phyloP scores from a whole-genome alignment of 2,113 vertebrate genomes.

The Hiodon tergisus region DNA sequence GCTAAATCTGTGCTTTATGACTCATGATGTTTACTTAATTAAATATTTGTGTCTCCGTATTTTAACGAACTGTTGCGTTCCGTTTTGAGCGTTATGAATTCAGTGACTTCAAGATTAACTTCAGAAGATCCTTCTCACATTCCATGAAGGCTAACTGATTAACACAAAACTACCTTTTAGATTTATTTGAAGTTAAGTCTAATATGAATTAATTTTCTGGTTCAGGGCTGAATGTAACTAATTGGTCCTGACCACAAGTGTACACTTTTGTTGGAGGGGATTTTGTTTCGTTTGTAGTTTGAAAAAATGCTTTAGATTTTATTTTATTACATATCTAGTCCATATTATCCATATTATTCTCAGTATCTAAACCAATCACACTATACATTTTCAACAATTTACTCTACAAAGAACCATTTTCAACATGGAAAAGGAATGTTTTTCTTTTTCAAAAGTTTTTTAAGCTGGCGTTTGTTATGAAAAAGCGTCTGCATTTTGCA shows the following conservation, averaged over 20 bases:
- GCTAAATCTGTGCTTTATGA: background rate
- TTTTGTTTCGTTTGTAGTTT: background rate
- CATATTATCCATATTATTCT: background rate
- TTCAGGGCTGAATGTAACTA: background rate
- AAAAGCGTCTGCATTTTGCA: no score
- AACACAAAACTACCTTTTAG: slow-evolving; percentile 30
- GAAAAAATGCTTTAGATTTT: background rate
- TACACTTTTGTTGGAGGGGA: background rate
- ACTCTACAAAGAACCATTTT: background rate
- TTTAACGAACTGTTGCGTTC: background rate
- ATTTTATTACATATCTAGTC: background rate
- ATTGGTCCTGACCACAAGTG: background rate
- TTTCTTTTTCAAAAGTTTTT: background rate
- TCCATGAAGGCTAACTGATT: slow-evolving; percentile 56
- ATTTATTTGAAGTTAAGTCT: background rate
- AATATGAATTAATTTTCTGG: background rate
- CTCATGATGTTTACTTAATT: background rate
- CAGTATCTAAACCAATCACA: background rate
- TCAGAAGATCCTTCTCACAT: slow-evolving; percentile 46
- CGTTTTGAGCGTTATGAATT: background rate
- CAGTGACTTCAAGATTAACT: background rate
- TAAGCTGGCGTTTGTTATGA: background rate
- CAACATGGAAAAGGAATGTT: no score
- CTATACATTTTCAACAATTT: background rate
- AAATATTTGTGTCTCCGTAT: background rate